Evolutionary conservation across 1,140 invertebrate species (phyloP).

Genomic region (Conus ventricosus): DNA sequence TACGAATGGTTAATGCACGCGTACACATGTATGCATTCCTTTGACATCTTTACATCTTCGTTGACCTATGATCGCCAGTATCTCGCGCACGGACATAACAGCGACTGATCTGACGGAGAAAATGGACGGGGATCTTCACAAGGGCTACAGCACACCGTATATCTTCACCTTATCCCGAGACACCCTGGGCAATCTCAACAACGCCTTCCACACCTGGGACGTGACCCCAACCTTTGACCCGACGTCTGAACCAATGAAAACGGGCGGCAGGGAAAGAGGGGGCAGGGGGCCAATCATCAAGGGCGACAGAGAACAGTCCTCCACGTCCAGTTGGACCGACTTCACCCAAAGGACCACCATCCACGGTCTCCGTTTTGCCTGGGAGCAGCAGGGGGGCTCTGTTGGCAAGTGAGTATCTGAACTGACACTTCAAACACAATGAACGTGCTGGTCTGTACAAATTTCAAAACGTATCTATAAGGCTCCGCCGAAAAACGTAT

Average conservation of each 20-base stretch:
- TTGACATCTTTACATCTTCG: too few relatives aligned
- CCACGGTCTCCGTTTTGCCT: constrained; percentile 37
- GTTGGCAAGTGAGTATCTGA: not conserved
- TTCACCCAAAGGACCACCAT: constrained; percentile 41
- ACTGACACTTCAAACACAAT: too few relatives aligned
- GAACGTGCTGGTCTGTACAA: too few relatives aligned
- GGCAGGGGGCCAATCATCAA: not conserved
- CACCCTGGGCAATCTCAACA: not conserved
- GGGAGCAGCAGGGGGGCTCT: constrained; percentile 2
- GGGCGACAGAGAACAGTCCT: not conserved
- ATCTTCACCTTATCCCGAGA: not conserved
- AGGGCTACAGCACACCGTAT: not conserved
- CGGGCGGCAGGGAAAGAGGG: not conserved
- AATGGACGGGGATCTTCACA: too few relatives aligned
- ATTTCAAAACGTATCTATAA: too few relatives aligned
- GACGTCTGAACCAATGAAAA: not conserved
- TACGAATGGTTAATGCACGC: too few relatives aligned
- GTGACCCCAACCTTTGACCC: not conserved
- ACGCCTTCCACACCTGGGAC: too few relatives aligned
- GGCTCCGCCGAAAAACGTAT: too few relatives aligned
- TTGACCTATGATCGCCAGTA: too few relatives aligned
- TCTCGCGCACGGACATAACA: too few relatives aligned
- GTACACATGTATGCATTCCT: too few relatives aligned
- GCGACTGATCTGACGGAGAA: too few relatives aligned
- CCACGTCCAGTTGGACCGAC: not conserved